Evolutionary conservation across 2,113 vertebrate species (phyloP).

Genomic region (Thalassoma bifasciatum): DNA sequence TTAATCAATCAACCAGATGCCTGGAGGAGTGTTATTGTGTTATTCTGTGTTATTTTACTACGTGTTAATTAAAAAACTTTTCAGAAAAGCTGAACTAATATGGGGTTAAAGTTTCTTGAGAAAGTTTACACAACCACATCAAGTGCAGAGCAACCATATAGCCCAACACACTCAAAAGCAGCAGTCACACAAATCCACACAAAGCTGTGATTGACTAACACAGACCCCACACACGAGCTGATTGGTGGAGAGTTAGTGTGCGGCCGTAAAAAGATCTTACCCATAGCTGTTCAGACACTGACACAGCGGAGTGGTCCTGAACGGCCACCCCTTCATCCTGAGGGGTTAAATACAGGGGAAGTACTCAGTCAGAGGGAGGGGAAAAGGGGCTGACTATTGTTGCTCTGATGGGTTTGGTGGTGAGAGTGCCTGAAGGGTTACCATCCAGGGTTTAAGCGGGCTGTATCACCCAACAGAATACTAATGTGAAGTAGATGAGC

Average conservation of each 20-base stretch:
- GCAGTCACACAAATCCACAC: constrained; percentile 38
- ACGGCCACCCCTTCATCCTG: constrained; percentile 88
- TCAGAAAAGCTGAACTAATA: no score
- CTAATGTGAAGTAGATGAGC: constrained; percentile 55
- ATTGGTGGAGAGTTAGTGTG: constrained; percentile 26
- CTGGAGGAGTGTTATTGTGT: no score
- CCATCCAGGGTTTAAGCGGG: constrained; percentile 37
- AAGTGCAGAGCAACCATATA: background rate
- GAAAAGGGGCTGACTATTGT: constrained; percentile 32
- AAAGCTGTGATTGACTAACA: constrained; percentile 35
- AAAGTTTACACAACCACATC: no score
- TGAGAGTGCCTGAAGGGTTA: constrained; percentile 56
- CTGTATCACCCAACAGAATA: constrained; percentile 55
- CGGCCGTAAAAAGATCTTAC: constrained; percentile 81
- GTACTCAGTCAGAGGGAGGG: constrained; percentile 42
- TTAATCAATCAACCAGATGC: no score
- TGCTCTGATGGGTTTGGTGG: constrained; percentile 46
- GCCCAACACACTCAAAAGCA: constrained; percentile 10
- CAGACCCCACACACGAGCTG: constrained; percentile 17
- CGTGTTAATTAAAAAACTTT: no score
- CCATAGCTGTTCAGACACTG: constrained; percentile 89
- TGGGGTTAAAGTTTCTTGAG: no score
- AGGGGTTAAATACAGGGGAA: constrained; percentile 83
- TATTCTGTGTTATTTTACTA: no score
- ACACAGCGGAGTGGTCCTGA: constrained; percentile 81